These are phyloP conservation scores for Polypedilum pembai DNA, from an alignment of 1,140 invertebrate genomes.

Conservation along the genomic window DNA sequence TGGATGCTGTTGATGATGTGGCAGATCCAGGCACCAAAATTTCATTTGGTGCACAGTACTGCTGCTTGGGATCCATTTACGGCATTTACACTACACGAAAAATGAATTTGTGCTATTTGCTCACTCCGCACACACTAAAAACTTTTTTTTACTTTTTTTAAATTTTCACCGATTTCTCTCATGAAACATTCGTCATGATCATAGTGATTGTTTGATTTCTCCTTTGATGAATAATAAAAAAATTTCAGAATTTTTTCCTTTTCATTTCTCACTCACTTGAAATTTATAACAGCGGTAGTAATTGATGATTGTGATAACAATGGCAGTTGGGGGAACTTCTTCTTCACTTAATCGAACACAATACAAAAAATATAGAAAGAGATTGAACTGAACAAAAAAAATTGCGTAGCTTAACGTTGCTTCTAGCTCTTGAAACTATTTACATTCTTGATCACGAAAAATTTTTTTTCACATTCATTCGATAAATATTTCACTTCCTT, in stretches of 20 bases:
- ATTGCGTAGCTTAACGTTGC: not conserved
- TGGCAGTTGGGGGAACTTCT: too few relatives aligned
- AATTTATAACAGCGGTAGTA: too few relatives aligned
- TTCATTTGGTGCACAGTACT: constrained; percentile 20
- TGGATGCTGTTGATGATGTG: not conserved
- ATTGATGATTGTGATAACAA: too few relatives aligned
- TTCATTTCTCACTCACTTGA: too few relatives aligned
- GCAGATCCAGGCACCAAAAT: not conserved
- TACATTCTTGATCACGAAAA: not conserved
- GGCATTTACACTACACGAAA: constrained; percentile 2
- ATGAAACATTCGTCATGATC: constrained; percentile 16
- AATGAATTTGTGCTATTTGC: not conserved
- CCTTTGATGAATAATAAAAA: too few relatives aligned
- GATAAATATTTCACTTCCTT: not conserved
- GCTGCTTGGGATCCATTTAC: constrained; percentile 26
- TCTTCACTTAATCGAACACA: too few relatives aligned
- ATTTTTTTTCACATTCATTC: not conserved
- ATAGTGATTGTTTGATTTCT: too few relatives aligned
- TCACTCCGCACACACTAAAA: not conserved
- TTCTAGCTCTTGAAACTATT: not conserved
- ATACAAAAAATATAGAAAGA: too few relatives aligned
- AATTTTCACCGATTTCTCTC: not conserved
- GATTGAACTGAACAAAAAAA: too few relatives aligned
- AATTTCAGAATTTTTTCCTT: too few relatives aligned
- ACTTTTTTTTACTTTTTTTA: not conserved